Conservation (phyloP, 23 tunicate species). For the Styela plicata region DNA sequence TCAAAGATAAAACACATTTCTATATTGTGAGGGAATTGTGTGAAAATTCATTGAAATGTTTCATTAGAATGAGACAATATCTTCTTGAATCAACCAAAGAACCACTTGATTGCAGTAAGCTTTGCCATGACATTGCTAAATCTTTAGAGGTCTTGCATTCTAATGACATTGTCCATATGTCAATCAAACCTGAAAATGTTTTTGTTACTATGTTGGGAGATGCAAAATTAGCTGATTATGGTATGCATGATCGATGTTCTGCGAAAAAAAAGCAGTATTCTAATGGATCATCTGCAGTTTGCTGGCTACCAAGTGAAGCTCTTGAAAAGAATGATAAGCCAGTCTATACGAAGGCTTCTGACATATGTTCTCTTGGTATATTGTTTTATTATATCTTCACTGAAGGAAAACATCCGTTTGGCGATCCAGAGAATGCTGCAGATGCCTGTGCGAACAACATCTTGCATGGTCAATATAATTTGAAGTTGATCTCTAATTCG, state of each 20-base stretch:
- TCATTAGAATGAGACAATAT: constrained; percentile 21
- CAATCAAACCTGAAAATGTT: constrained; percentile 71
- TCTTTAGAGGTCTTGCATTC: constrained; percentile 48
- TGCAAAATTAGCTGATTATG: constrained; percentile 65
- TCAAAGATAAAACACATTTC: constrained; percentile 51
- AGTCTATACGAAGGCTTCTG: constrained; percentile 1
- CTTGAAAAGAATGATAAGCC: neutral
- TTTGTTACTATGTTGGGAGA: constrained; percentile 35
- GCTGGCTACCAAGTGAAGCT: constrained; percentile 72
- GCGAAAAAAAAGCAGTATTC: constrained; percentile 11
- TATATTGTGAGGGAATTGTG: constrained; percentile 51
- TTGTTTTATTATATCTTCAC: constrained; percentile 61
- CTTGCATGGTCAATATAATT: constrained; percentile 38
- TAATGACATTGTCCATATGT: constrained; percentile 54
- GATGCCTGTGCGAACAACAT: constrained; percentile 3
- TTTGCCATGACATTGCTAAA: constrained; percentile 36
- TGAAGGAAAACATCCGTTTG: constrained; percentile 84
- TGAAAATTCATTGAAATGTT: constrained; percentile 59
- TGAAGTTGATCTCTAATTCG: constrained; percentile 50
- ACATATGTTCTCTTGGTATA: constrained; percentile 71
- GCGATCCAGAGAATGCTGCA: constrained; percentile 40
- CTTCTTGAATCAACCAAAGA: neutral
- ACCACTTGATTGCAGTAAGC: constrained; percentile 27
- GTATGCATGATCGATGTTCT: constrained; percentile 34
- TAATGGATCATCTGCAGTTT: constrained; percentile 19